Conservation (phyloP, 1,140 invertebrate species). For the Probaryconus sp. region DNA sequence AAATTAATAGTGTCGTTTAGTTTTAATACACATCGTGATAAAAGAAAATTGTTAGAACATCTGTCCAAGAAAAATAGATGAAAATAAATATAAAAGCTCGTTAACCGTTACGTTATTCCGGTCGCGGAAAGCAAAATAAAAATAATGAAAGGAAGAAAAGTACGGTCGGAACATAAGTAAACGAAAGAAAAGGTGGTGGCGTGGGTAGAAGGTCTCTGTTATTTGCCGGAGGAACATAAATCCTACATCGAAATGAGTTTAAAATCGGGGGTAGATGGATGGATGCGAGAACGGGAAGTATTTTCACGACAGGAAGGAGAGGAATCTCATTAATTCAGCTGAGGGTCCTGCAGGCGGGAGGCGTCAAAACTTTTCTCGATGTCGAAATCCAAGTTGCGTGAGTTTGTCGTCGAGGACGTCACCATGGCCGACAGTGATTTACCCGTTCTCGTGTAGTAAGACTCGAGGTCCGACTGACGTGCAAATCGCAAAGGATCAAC, state of each 20-base stretch:
- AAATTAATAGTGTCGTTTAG: too few species aligned
- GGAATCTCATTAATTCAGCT: constrained; percentile 74
- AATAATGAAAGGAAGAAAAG: constrained; percentile 16
- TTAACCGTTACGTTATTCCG: constrained; percentile 28
- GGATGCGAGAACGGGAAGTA: constrained; percentile 44
- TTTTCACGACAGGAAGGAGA: constrained; percentile 69
- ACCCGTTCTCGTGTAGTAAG: constrained; percentile 49
- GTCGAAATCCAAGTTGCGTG: constrained; percentile 61
- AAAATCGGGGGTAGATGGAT: constrained; percentile 37
- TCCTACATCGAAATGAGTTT: constrained; percentile 64
- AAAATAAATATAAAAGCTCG: constrained; percentile 42
- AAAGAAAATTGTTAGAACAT: too few species aligned
- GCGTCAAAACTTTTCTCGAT: constrained; percentile 70
- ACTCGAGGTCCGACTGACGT: constrained; percentile 54
- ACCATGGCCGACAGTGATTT: constrained; percentile 57
- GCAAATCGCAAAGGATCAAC: constrained; percentile 55
- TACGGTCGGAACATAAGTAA: constrained; percentile 35
- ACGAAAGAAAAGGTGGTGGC: not conserved
- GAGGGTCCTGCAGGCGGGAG: constrained; percentile 47
- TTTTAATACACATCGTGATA: too few species aligned
- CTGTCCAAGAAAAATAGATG: too few species aligned
- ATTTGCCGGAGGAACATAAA: constrained; percentile 57
- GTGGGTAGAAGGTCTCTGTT: constrained; percentile 13
- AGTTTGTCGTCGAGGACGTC: constrained; percentile 57
- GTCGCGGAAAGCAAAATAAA: constrained; percentile 4